Conservation (phyloP, 1,140 invertebrate species). For the Globodera rostochiensis region DNA sequence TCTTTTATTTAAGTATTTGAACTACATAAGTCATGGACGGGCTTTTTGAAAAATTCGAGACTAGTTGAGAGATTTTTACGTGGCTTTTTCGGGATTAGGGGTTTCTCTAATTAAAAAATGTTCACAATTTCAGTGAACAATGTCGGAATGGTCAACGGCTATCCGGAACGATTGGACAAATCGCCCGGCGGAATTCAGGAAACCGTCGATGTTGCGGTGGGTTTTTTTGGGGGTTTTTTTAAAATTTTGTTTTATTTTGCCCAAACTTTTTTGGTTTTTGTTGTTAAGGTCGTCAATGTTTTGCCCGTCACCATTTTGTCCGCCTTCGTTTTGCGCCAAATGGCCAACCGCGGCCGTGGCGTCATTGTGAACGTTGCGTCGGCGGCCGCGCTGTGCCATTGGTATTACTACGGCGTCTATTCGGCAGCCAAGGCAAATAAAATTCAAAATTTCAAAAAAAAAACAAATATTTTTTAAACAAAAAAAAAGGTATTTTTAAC, state of each 20-base stretch:
- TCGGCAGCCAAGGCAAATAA: constrained; percentile 45
- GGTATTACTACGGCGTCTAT: constrained; percentile 43
- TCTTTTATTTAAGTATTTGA: no score
- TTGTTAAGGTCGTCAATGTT: constrained; percentile 28
- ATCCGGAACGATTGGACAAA: constrained; percentile 40
- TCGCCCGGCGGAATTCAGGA: constrained; percentile 34
- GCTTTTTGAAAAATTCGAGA: no score
- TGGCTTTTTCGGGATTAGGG: no score
- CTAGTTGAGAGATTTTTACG: no score
- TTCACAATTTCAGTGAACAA: constrained; percentile 45
- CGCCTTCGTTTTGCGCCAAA: constrained; percentile 37
- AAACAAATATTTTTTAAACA: background rate
- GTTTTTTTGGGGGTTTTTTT: background rate
- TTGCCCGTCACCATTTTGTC: constrained; percentile 47
- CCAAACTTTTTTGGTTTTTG: background rate
- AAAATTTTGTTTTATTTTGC: no score
- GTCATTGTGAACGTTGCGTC: constrained; percentile 46
- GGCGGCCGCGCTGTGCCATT: constrained; percentile 29
- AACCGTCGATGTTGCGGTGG: constrained; percentile 26
- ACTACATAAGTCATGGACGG: no score
- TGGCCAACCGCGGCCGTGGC: constrained; percentile 35
- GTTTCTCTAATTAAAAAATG: no score
- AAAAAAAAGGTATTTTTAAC: no score
- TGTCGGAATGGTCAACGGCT: constrained; percentile 44
- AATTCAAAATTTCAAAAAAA: background rate